Evolutionary conservation across 2,888 invertebrate species (phyloP).

Genomic region (Pyrrhia umbra): DNA sequence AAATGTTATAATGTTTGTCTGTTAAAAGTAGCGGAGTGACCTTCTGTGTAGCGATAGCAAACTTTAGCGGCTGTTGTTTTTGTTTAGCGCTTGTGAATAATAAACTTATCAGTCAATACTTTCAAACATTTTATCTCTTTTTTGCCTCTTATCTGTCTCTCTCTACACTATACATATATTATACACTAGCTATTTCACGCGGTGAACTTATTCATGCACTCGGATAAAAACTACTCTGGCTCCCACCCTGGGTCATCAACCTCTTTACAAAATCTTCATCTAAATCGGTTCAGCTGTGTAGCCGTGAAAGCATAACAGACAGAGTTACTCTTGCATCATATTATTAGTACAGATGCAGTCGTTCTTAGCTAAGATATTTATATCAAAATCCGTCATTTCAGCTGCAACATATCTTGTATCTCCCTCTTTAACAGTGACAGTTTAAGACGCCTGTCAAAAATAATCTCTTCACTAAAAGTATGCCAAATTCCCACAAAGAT

Average conservation of each 20-base stretch:
- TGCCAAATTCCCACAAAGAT: constrained; percentile 34
- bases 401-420: constrained; percentile 30
- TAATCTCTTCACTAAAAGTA: constrained; percentile 43
- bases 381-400: constrained; percentile 38
- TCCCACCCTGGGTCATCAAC: too few relatives aligned
- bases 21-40: constrained; percentile 3
- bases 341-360: neutral
- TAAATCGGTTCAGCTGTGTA: too few relatives aligned
- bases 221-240: too few relatives aligned
- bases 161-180: neutral
- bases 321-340: too few relatives aligned
- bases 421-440: constrained; percentile 50
- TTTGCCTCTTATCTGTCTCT: neutral
- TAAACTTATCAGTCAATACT: constrained; percentile 27
- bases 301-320: too few relatives aligned
- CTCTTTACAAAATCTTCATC: too few relatives aligned
- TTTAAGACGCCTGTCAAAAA: constrained; percentile 58
- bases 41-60: constrained; percentile 12
- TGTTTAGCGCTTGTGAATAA: constrained; percentile 14
- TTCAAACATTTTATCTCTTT: constrained; percentile 18
- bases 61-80: constrained; percentile 9
- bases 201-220: too few relatives aligned
- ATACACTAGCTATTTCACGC: neutral
- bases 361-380: constrained; percentile 21
- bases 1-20: neutral